These are phyloP conservation scores for Leptura quadrifasciata DNA, from an alignment of 2,888 invertebrate species.

Conservation along the genomic window DNA sequence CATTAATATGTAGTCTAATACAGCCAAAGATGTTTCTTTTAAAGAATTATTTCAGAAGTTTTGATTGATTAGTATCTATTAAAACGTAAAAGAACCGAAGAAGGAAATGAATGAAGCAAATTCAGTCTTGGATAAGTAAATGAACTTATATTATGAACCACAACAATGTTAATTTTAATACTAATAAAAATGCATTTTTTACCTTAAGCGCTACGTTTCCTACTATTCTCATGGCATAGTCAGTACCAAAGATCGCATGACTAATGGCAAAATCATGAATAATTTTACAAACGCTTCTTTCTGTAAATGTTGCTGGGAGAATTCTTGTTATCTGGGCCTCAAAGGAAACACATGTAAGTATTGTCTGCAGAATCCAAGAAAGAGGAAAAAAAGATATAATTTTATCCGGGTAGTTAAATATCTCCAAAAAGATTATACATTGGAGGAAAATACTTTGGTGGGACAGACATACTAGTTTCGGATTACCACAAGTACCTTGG, in stretches of 20 bases:
- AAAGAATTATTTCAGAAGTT: no score
- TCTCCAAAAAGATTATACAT: constrained; percentile 54
- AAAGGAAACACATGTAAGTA: constrained; percentile 63
- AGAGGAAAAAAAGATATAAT: constrained; percentile 67
- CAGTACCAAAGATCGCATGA: constrained; percentile 62
- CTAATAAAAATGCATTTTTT: constrained; percentile 27
- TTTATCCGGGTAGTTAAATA: constrained; percentile 60
- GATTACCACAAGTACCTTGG: constrained; percentile 62
- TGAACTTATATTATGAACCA: no score
- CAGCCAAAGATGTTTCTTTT: no score
- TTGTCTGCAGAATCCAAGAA: constrained; percentile 64
- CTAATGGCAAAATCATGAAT: constrained; percentile 68
- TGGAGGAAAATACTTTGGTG: constrained; percentile 65
- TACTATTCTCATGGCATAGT: constrained; percentile 62
- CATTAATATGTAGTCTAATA: no score
- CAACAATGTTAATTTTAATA: no score
- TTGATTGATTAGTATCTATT: no score
- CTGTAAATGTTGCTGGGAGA: constrained; percentile 61
- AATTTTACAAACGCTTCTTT: constrained; percentile 64
- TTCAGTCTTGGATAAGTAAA: no score
- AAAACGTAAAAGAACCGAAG: no score
- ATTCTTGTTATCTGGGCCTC: constrained; percentile 62
- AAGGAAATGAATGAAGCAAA: no score
- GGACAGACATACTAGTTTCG: constrained; percentile 67
- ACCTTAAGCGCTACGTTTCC: constrained; percentile 64